Evolutionary conservation across 1,140 invertebrate genomes (phyloP).

Genomic region (Armadillidium nasatum): DNA sequence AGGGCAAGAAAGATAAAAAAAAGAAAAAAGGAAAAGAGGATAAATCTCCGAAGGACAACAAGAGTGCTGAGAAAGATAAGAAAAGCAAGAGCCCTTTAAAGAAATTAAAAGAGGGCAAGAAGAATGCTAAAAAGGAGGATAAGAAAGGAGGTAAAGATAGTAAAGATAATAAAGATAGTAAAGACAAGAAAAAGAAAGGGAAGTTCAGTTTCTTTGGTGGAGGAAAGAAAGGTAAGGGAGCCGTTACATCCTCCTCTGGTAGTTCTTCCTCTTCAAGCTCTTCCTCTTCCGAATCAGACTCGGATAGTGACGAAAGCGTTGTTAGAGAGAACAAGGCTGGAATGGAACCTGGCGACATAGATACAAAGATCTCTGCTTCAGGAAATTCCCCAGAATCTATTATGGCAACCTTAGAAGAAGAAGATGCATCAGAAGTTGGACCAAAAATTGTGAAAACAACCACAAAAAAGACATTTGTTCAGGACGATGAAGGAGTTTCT

Average conservation of each 20-base stretch:
- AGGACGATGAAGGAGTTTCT: conserved; percentile 74
- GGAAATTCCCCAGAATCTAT: not conserved
- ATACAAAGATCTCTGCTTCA: conserved; percentile 27
- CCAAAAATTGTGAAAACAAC: conserved; percentile 83
- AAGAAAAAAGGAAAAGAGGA: conserved; percentile 42
- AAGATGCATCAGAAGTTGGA: conserved; percentile 47
- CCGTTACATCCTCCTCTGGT: conserved; percentile 19
- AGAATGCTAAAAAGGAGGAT: conserved; percentile 38
- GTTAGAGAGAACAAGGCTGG: conserved; percentile 44
- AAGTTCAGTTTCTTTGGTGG: conserved; percentile 52
- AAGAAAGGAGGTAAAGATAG: conserved; percentile 36
- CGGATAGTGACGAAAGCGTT: conserved; percentile 37
- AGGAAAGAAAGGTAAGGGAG: conserved; percentile 17
- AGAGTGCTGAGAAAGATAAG: conserved; percentile 43
- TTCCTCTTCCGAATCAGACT: conserved; percentile 24
- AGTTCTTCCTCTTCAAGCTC: conserved; percentile 24
- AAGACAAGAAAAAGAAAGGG: conserved; percentile 33
- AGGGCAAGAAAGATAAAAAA: conserved; percentile 37
- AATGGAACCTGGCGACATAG: conserved; percentile 36
- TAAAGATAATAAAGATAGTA: too few species aligned
- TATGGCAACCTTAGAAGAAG: not conserved
- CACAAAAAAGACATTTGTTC: conserved; percentile 79
- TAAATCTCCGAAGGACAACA: conserved; percentile 37
- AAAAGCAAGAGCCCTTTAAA: conserved; percentile 35
- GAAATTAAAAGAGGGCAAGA: conserved; percentile 33